Percentiles rank a stretch among this genome's conserved stretches.
Evolutionary conservation across 2,113 vertebrate genomes (phyloP).

Genomic region (Sus scrofa): T2T-Sscrofa CM000814.6:105242501-105243000

Average conservation of each 20-base stretch:
- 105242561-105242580: too few relatives aligned
- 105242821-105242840: not conserved
- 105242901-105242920: not conserved
- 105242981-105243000: not conserved
- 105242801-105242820: not conserved
- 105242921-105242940: not conserved
- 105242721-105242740: too few relatives aligned
- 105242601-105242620: too few relatives aligned
- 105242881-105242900: not conserved
- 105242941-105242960: not conserved
- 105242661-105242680: too few relatives aligned
- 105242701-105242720: too few relatives aligned
- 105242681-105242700: too few relatives aligned
- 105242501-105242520: too few relatives aligned
- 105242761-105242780: conserved; percentile 1
- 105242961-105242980: not conserved
- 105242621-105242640: too few relatives aligned
- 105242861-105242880: not conserved
- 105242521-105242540: too few relatives aligned
- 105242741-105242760: not conserved
- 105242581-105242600: too few relatives aligned
- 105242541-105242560: too few relatives aligned
- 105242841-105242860: not conserved
- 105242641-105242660: too few relatives aligned
- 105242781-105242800: not conserved